phyloP scores from a whole-genome alignment of 2,888 invertebrate species.

The Papilio gigon region DNA sequence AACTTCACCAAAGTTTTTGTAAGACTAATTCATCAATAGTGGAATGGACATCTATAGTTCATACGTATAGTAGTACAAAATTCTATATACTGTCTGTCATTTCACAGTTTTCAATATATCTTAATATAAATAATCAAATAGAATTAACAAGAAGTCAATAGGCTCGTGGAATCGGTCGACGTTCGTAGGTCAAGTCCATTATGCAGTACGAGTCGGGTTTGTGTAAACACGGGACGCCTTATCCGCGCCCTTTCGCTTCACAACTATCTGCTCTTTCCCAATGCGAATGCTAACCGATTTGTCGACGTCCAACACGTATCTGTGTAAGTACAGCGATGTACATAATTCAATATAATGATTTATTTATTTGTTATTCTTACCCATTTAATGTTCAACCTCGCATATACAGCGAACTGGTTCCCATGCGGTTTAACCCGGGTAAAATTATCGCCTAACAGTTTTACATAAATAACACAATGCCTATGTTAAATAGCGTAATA shows the following conservation, averaged over 20 bases:
- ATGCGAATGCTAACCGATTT: conserved; percentile 75
- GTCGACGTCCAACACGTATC: conserved; percentile 74
- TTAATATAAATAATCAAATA: conserved; percentile 5
- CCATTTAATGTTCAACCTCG: background rate
- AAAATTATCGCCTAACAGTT: too few species aligned
- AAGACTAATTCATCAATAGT: too few species aligned
- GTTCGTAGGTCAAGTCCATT: conserved; percentile 67
- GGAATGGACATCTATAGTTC: background rate
- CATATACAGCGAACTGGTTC: too few species aligned
- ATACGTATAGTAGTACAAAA: background rate
- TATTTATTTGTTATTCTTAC: background rate
- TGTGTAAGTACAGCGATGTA: conserved; percentile 56
- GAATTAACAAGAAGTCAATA: conserved; percentile 26
- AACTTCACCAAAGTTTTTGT: too few species aligned
- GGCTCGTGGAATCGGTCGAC: conserved; percentile 27
- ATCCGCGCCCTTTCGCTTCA: conserved; percentile 70
- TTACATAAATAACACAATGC: too few species aligned
- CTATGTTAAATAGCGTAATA: too few species aligned
- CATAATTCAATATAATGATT: conserved; percentile 42
- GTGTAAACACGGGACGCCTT: conserved; percentile 53
- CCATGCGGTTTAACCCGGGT: too few species aligned
- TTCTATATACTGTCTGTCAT: background rate
- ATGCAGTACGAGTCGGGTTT: conserved; percentile 63
- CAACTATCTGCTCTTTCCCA: conserved; percentile 66
- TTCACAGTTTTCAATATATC: background rate